These are phyloP conservation scores for Microhierax caerulescens DNA, from an alignment of 2,797 vertebrate species.

Conservation along the genomic window DNA sequence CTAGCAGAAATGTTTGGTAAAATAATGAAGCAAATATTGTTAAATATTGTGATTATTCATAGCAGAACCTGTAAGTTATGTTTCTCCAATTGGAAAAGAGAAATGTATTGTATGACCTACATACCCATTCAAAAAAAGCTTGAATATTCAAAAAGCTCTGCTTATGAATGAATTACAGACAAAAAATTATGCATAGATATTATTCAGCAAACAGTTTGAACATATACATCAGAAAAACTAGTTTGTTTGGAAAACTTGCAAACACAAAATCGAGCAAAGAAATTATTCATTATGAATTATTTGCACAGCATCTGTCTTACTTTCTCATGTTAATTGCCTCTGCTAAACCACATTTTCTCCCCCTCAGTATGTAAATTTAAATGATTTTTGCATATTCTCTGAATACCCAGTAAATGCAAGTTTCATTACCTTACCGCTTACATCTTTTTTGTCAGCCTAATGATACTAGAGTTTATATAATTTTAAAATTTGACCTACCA, in stretches of 20 bases:
- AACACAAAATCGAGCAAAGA: slow-evolving; percentile 63
- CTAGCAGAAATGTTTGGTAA: slow-evolving; percentile 48
- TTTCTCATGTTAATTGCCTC: slow-evolving; percentile 68
- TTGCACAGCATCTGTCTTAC: slow-evolving; percentile 68
- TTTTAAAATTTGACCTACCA: slow-evolving; percentile 30
- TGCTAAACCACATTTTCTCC: slow-evolving; percentile 55
- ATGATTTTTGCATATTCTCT: slow-evolving; percentile 64
- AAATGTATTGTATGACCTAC: slow-evolving; percentile 42
- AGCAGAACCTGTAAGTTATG: slow-evolving; percentile 52
- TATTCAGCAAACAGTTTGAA: slow-evolving; percentile 66
- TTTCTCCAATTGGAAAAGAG: slow-evolving; percentile 34
- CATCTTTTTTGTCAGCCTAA: slow-evolving; percentile 29
- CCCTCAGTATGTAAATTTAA: slow-evolving; percentile 64
- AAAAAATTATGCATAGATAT: slow-evolving; percentile 57
- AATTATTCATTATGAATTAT: slow-evolving; percentile 70
- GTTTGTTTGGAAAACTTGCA: slow-evolving; percentile 69
- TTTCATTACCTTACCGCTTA: slow-evolving; percentile 35
- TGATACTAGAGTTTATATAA: slow-evolving; percentile 25
- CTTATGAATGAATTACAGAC: slow-evolving; percentile 61
- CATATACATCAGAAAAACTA: slow-evolving; percentile 67
- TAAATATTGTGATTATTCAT: slow-evolving; percentile 66
- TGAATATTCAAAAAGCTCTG: slow-evolving; percentile 61
- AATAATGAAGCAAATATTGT: slow-evolving; percentile 66
- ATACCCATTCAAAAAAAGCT: slow-evolving; percentile 29
- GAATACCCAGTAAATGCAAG: slow-evolving; percentile 59